phyloP scores from a whole-genome alignment of 2,113 vertebrate genomes.

The Nothocercus nigrocapillus region DNA sequence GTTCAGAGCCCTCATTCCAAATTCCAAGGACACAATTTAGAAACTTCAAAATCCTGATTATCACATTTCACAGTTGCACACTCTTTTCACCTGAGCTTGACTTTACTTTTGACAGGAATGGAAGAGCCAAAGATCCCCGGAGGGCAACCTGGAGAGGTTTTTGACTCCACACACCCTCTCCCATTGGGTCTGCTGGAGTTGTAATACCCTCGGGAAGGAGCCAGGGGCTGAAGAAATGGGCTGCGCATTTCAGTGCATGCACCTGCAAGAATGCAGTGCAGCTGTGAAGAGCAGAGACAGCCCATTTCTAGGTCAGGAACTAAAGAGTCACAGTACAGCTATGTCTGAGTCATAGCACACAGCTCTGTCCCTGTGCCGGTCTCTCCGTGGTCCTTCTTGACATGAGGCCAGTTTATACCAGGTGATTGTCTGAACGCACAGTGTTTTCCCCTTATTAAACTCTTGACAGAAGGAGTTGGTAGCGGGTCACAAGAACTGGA shows the following conservation, averaged over 20 bases:
- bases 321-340: neutral
- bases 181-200: neutral
- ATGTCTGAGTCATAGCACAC: no score
- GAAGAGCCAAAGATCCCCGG: neutral
- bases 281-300: neutral
- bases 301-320: fast-evolving
- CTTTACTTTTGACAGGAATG: neutral
- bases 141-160: neutral
- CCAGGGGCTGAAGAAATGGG: neutral
- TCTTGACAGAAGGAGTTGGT: neutral
- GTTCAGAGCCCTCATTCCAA: neutral
- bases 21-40: neutral
- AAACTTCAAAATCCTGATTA: neutral
- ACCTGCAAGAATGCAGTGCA: neutral
- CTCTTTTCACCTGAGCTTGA: neutral
- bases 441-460: neutral
- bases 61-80: neutral
- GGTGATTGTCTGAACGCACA: fast-evolving
- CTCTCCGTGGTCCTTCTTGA: neutral
- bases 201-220: neutral
- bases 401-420: neutral
- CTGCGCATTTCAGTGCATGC: neutral
- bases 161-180: neutral
- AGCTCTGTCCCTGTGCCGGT: neutral
- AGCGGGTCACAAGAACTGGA: neutral